These are phyloP conservation scores for Mugil cephalus DNA, from an alignment of 2,113 vertebrate species.

Conservation along the genomic window DNA sequence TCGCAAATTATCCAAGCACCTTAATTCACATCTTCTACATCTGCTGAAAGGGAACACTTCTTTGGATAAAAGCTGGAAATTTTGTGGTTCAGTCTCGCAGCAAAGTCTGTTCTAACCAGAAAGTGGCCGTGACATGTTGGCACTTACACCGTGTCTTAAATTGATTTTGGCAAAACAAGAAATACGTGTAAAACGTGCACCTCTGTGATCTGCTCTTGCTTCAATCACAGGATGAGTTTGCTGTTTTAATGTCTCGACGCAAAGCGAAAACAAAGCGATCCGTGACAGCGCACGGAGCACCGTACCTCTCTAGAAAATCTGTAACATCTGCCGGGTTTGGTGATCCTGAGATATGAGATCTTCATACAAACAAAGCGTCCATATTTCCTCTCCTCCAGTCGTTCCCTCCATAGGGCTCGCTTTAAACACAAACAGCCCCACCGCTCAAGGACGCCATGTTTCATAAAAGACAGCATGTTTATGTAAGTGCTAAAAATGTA, in stretches of 20 bases:
- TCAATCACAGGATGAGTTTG: constrained; percentile 1
- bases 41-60: background rate
- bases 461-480: constrained; percentile 42
- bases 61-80: background rate
- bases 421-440: constrained; percentile 52
- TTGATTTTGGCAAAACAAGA: background rate
- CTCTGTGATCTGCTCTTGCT: background rate
- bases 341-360: constrained; percentile 42
- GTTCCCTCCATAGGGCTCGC: constrained; percentile 25
- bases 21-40: background rate
- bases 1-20: background rate
- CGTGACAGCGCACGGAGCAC: constrained; percentile 38
- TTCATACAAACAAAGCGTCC: constrained; percentile 51
- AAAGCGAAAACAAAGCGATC: constrained; percentile 36
- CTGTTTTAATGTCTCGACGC: constrained; percentile 31
- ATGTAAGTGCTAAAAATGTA: constrained; percentile 39
- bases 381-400: constrained; percentile 53
- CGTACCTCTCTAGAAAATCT: constrained; percentile 43
- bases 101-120: background rate
- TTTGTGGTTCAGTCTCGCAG: constrained; percentile 5
- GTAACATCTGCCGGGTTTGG: constrained; percentile 71
- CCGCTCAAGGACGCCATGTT: constrained; percentile 23
- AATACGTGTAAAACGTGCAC: background rate
- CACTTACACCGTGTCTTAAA: background rate
- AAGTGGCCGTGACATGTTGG: background rate